Conservation (phyloP, 2,888 invertebrate genomes). For the Pyrochroa serraticornis region DNA sequence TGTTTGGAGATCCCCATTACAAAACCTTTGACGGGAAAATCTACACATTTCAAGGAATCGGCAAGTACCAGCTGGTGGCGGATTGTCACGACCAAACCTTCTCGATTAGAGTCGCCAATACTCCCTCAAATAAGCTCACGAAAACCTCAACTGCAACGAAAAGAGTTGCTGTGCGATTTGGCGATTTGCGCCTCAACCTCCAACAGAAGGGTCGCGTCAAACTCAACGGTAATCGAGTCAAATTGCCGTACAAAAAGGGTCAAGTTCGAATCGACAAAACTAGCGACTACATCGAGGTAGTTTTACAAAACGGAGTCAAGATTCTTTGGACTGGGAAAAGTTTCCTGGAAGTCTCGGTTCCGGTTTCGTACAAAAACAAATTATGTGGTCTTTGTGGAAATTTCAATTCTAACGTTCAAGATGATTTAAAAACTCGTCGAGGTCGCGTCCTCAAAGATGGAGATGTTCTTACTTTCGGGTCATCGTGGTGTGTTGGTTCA, state of each 20-base stretch:
- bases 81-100: constrained; percentile 84
- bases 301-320: constrained; percentile 77
- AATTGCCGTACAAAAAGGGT: constrained; percentile 68
- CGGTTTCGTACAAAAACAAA: constrained; percentile 74
- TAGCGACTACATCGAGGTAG: constrained; percentile 71
- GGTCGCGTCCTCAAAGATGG: constrained; percentile 70
- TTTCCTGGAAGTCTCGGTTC: constrained; percentile 83
- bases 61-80: constrained; percentile 87
- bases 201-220: constrained; percentile 87
- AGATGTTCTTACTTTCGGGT: constrained; percentile 74
- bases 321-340: constrained; percentile 94
- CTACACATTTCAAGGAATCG: constrained; percentile 92
- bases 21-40: constrained; percentile 94
- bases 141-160: constrained; percentile 90
- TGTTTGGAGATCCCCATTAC: constrained; percentile 95
- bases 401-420: constrained; percentile 84
- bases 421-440: constrained; percentile 76
- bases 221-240: constrained; percentile 78
- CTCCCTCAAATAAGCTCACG: constrained; percentile 70
- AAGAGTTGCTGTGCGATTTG: constrained; percentile 81
- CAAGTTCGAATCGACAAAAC: constrained; percentile 69
- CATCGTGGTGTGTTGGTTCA: constrained; percentile 90
- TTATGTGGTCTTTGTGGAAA: constrained; percentile 95
- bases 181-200: constrained; percentile 77
- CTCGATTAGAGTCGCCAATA: constrained; percentile 88